Evolutionary conservation across 2,797 vertebrate genomes (phyloP).

Genomic region (Sebastes iracundus): DNA sequence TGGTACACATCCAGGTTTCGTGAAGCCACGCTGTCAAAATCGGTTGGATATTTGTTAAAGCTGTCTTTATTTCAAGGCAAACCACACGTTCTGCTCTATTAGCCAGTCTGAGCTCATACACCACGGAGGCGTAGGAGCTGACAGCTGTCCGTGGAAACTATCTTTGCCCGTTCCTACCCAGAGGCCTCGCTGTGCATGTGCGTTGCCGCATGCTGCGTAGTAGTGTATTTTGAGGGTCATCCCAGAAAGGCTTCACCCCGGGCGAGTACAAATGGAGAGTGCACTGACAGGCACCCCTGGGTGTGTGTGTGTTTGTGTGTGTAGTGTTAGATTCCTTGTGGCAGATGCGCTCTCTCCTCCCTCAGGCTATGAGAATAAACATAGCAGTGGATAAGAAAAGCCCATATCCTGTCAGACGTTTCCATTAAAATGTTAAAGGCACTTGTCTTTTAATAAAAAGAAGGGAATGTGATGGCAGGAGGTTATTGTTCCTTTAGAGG

Average conservation of each 20-base stretch:
- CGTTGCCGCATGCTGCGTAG: conserved; percentile 48
- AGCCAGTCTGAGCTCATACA: conserved; percentile 12
- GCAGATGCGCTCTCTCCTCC: conserved; percentile 69
- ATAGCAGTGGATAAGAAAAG: conserved; percentile 61
- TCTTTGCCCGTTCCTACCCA: conserved; percentile 43
- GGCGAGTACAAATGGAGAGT: conserved; percentile 52
- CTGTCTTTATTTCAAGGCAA: conserved; percentile 14
- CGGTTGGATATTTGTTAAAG: background rate
- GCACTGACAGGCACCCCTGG: conserved; percentile 63
- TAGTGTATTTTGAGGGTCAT: conserved; percentile 73
- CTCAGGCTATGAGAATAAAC: conserved; percentile 63
- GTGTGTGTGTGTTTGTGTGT: conserved; percentile 36
- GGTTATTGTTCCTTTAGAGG: background rate
- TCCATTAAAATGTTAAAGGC: conserved; percentile 53
- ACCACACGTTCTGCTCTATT: background rate
- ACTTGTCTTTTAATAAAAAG: conserved; percentile 7
- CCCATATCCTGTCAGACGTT: conserved; percentile 50
- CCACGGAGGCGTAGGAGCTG: conserved; percentile 37
- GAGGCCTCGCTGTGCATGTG: conserved; percentile 46
- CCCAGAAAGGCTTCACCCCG: conserved; percentile 55
- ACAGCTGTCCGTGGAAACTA: conserved; percentile 68
- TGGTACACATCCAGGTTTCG: background rate
- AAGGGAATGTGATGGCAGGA: background rate
- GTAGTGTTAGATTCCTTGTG: conserved; percentile 62
- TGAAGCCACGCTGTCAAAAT: background rate